phyloP scores from a whole-genome alignment of 2,113 vertebrate species.

The Hystrix brachyura region DNA sequence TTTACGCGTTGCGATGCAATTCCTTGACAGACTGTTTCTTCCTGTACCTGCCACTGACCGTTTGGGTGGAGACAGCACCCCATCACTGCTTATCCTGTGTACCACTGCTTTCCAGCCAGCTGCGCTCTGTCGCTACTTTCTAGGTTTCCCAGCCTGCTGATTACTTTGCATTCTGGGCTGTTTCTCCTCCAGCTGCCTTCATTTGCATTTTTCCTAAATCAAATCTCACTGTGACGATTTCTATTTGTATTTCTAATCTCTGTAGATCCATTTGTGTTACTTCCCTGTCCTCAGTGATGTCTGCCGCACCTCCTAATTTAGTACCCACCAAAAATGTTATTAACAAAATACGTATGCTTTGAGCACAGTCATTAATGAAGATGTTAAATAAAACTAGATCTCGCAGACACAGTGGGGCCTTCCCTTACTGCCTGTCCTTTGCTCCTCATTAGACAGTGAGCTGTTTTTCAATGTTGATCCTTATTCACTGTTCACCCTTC shows the following conservation, averaged over 20 bases:
- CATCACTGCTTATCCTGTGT: not conserved
- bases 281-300: slow-evolving; percentile 33
- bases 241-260: slow-evolving; percentile 65
- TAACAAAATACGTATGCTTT: not conserved
- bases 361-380: slow-evolving; percentile 55
- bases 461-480: not conserved
- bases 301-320: slow-evolving; percentile 63
- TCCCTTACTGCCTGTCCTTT: not conserved
- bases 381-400: not conserved
- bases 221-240: slow-evolving; percentile 39
- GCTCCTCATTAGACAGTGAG: not conserved
- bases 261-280: slow-evolving; percentile 56
- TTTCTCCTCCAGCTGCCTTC: slow-evolving; percentile 61
- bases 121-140: not conserved
- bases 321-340: slow-evolving; percentile 49
- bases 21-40: not conserved
- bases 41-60: not conserved
- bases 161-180: slow-evolving; percentile 38
- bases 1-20: not conserved
- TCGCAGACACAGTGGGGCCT: not conserved
- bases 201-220: slow-evolving; percentile 70
- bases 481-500: slow-evolving; percentile 33
- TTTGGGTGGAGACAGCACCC: not conserved
- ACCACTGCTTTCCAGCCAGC: slow-evolving; percentile 14
- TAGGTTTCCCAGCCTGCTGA: slow-evolving; percentile 60